phyloP scores from a whole-genome alignment of 2,888 invertebrate genomes.

The Rotaria magnacalcarata region DNA sequence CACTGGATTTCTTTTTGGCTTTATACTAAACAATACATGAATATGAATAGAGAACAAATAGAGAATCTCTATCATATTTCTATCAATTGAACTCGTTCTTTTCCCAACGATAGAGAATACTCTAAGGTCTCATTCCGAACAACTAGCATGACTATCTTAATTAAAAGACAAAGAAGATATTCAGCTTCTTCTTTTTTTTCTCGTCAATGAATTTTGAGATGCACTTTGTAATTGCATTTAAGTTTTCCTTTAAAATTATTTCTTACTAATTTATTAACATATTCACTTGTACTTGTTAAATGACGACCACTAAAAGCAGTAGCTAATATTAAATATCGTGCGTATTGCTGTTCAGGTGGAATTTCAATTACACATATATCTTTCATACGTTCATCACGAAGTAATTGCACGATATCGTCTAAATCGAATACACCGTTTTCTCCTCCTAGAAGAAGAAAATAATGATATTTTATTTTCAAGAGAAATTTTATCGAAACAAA shows the following conservation, averaged over 20 bases:
- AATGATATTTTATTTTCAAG: no score
- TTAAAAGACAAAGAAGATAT: no score
- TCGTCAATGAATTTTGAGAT: no score
- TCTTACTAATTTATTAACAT: background rate
- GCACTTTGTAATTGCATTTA: no score
- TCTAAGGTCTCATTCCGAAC: no score
- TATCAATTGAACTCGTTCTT: no score
- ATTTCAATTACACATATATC: constrained; percentile 77
- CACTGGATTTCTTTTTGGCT: background rate
- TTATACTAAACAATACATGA: background rate
- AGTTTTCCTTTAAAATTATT: background rate
- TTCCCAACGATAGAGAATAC: no score
- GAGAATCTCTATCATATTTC: no score
- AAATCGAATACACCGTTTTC: constrained; percentile 78
- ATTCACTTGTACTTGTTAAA: constrained; percentile 47
- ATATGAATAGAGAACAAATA: no score
- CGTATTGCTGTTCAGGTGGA: constrained; percentile 72
- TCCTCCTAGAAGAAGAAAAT: constrained; percentile 68
- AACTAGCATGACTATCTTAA: no score
- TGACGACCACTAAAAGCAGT: constrained; percentile 61
- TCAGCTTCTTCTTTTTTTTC: no score
- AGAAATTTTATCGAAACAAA: background rate
- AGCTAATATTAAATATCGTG: constrained; percentile 77
- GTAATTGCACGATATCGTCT: constrained; percentile 73
- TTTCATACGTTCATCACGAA: constrained; percentile 72